Evolutionary conservation across 2,888 invertebrate species (phyloP), one percentile per base, ranked within the genome.

Genomic region (Dicyrtomina minuta): DNA sequence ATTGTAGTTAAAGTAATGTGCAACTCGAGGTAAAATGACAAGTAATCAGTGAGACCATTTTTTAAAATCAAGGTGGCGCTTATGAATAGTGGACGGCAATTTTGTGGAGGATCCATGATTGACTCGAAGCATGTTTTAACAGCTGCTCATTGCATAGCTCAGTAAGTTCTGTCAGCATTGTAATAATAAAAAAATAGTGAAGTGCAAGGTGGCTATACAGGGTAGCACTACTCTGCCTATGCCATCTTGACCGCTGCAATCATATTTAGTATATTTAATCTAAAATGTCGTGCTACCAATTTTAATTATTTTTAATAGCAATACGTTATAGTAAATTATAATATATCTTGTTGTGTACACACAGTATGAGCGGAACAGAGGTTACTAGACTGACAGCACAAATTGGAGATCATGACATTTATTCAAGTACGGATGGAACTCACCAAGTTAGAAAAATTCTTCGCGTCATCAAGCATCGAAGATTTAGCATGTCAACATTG

Each of bases 301-400:
- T n/a, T n/a, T n/a, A n/a, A n/a, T n/a, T n/a, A n/a, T 33, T 55
- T 55, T 55, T 55, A 55, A 2, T 55, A n/a, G 1, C 20, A 55
- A 24, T 55, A 26, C 2, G 2, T 24, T 55, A 22, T 51, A 12
- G 20, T 46, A 3, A 46, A 17, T 17, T 46, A 3, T 46, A 46
- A 43, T 12, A 43, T 12, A 43, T 43, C 10, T 8, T 12, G 13
- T 13, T 43, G 13, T 8, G 13, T 43, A 43, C 22, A 6, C 59
- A 41, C 13, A 93, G 93, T 79, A 93, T 93, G 93, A 91, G 88
- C 64, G 90, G 92, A 0, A 91, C 90, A 89, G 93, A 93, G 80
- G 92, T 93, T 0, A 90, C 92, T 0, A 86, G 91, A 64, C 80
- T 93, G 67, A 91, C 90, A 1, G 91, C 90, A 0, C 86, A 90